Evolutionary conservation across 2,797 vertebrate species (phyloP).

Genomic region (Pygocentrus nattereri): DNA sequence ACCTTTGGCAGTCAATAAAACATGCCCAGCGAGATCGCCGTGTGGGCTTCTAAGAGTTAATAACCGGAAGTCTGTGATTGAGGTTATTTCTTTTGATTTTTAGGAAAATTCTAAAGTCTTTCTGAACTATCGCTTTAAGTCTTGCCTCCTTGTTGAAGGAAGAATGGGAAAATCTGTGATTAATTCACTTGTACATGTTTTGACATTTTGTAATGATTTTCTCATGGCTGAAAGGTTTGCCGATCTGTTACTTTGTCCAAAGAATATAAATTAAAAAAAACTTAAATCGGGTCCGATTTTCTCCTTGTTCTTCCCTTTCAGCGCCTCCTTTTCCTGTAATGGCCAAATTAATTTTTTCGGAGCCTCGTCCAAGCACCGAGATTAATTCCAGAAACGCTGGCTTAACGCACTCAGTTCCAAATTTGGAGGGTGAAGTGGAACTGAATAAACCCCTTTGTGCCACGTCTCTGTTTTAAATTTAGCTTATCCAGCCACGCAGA

Average conservation of each 20-base stretch:
- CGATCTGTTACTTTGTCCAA: background rate
- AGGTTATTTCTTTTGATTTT: too few species aligned
- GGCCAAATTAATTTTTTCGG: conserved; percentile 34
- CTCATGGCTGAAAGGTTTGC: background rate
- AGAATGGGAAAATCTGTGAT: background rate
- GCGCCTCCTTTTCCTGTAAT: conserved; percentile 23
- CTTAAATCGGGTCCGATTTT: conserved; percentile 24
- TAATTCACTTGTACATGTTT: too few species aligned
- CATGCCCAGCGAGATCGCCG: too few species aligned
- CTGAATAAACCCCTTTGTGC: conserved; percentile 45
- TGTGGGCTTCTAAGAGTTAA: too few species aligned
- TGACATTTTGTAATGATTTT: too few species aligned
- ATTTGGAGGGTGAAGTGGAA: conserved; percentile 22
- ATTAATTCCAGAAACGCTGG: conserved; percentile 52
- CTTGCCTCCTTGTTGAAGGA: background rate
- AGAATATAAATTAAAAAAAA: background rate
- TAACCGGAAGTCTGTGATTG: too few species aligned
- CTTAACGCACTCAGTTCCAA: conserved; percentile 29
- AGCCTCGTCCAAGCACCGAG: conserved; percentile 33
- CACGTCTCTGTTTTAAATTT: conserved; percentile 37
- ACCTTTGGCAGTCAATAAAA: too few species aligned
- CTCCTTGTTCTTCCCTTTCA: conserved; percentile 13
- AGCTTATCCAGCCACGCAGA: conserved; percentile 39
- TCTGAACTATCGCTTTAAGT: background rate
- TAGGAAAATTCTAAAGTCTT: too few species aligned